phyloP scores from a whole-genome alignment of 2,113 vertebrate species.

The Odobenus rosmarus region DNA sequence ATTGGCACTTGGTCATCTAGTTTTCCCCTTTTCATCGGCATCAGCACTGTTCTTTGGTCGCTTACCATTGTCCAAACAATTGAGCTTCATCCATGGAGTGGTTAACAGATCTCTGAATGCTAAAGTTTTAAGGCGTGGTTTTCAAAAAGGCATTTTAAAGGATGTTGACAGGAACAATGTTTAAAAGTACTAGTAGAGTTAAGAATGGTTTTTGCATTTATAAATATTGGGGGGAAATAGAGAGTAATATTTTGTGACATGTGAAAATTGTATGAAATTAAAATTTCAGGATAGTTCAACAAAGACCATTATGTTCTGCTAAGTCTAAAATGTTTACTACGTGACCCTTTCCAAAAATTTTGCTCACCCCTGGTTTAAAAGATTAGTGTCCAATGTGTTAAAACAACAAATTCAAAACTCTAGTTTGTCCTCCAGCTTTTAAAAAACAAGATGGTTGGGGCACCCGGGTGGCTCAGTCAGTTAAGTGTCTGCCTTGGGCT shows the following conservation, averaged over 20 bases:
- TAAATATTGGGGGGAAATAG: background rate
- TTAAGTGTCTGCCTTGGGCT: background rate
- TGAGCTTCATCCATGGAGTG: background rate
- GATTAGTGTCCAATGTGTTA: background rate
- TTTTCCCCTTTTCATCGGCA: background rate
- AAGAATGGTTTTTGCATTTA: background rate
- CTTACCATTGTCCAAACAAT: background rate
- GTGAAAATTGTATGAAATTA: background rate
- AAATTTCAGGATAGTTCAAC: background rate
- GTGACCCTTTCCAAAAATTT: conserved; percentile 3
- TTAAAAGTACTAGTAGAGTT: background rate
- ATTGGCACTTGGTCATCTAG: background rate
- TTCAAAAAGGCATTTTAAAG: conserved; percentile 14
- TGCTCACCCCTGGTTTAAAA: background rate
- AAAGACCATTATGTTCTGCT: background rate
- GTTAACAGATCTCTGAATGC: background rate
- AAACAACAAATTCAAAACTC: conserved; percentile 27
- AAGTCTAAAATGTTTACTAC: background rate
- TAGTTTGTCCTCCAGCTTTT: background rate
- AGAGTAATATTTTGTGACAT: background rate
- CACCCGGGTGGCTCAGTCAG: background rate
- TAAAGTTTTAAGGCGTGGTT: conserved; percentile 12
- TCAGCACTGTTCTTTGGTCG: background rate
- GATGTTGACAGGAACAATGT: background rate
- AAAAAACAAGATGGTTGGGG: background rate